phyloP scores from a whole-genome alignment of 2,797 vertebrate species.

The Naso thynnoides region DNA sequence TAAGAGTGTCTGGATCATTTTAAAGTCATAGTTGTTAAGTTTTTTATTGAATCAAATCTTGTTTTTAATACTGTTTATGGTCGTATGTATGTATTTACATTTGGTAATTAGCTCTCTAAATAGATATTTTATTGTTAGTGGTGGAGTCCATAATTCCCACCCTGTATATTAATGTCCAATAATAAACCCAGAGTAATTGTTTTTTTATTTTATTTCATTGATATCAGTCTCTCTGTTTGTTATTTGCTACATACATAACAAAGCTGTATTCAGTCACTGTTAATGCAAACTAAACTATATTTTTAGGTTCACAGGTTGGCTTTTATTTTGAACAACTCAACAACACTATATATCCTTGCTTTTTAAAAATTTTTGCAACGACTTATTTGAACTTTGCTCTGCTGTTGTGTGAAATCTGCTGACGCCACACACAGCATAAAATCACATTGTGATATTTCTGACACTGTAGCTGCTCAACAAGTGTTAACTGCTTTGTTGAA shows the following conservation, averaged over 20 bases:
- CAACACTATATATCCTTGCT: background rate
- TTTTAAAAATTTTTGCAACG: background rate
- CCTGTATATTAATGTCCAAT: background rate
- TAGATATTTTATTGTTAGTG: background rate
- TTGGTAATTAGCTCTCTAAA: background rate
- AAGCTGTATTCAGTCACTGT: background rate
- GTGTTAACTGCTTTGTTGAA: constrained; percentile 1
- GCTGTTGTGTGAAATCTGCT: background rate
- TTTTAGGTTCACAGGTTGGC: too few species aligned
- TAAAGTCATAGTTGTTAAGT: background rate
- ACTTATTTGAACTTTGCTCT: background rate
- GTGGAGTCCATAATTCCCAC: background rate
- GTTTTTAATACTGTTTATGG: background rate
- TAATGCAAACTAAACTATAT: background rate
- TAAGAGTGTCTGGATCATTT: background rate
- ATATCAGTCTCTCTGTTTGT: background rate
- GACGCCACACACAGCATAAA: background rate
- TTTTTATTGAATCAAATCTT: background rate
- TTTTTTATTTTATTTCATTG: background rate
- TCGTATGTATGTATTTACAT: background rate
- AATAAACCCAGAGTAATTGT: background rate
- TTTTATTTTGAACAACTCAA: background rate
- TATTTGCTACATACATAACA: background rate
- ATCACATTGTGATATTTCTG: background rate
- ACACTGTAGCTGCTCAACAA: background rate